phyloP scores from a whole-genome alignment of 2,113 vertebrate species.

The human (Homo sapiens) region GRCh38 chr3:43434001-43434500 shows the following conservation, averaged over 20 bases:
- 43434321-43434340: not conserved
- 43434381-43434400: not conserved
- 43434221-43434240: not conserved
- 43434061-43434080: conserved; percentile 13
- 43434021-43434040: not conserved
- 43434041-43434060: not conserved
- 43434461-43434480: not conserved
- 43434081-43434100: not conserved
- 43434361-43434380: not conserved
- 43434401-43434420: not conserved
- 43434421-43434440: not conserved
- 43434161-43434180: not conserved
- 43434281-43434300: not conserved
- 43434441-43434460: not conserved
- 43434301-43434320: not conserved
- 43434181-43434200: not conserved
- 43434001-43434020: conserved; percentile 49
- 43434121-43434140: not conserved
- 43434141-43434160: not conserved
- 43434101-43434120: not conserved
- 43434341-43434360: not conserved
- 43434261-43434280: not conserved
- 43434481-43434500: not conserved
- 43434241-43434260: not conserved
- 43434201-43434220: not conserved